Evolutionary conservation across 2,888 invertebrate genomes (phyloP), one percentile per base, ranked within the genome.

Genomic region (Zhuqinia jingwanae): DNA sequence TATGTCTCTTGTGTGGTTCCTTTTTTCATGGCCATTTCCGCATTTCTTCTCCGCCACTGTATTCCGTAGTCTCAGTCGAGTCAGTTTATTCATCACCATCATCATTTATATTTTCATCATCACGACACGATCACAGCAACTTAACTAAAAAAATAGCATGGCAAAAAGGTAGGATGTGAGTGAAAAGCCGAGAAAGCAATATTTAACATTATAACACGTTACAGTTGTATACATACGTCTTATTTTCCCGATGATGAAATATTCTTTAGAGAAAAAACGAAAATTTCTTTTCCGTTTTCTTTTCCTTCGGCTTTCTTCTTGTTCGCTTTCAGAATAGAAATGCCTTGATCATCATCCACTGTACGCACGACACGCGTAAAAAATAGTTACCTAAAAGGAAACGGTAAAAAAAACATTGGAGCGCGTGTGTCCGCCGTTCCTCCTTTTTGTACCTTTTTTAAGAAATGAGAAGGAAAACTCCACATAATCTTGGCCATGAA

Each of bases 401-500:
- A 22, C 58, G 2, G 8, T 50, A 50, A 11, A 2, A 50, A 50
- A 2, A 50, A 50, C 58, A 58, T 22, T 11, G 20, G 22, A 58
- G 10, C 22, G 20, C 1, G 25, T 58, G 11, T 22, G 10, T 58
- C 58, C 58, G 20, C 17, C n/a, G 15, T 10, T 10, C 15, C 47
- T 10, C 11, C 47, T 47, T 47, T 11, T 47, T 47, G 11, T 47
- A 47, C 47, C 47, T 47, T 47, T 47, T 10, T 1, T 70, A 15
- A n/a, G n/a, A n/a, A n/a, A 6, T 36, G 50, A 45, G 68, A 53
- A 17, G 17, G 25, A 58, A n/a, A 25, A 25, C 11, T 25, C 2
- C 8, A 42, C 8, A 75, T 75, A 75, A 75, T 56, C 75, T 75
- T 75, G 75, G 76, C 76, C 53, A 56, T 76, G 76, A 22, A 68